A percentile compares a stretch with the other conserved stretches of the same genome.
These are phyloP conservation scores for Axea sp. DNA, from an alignment of 2,888 invertebrate species.

Conservation along the genomic window DNA sequence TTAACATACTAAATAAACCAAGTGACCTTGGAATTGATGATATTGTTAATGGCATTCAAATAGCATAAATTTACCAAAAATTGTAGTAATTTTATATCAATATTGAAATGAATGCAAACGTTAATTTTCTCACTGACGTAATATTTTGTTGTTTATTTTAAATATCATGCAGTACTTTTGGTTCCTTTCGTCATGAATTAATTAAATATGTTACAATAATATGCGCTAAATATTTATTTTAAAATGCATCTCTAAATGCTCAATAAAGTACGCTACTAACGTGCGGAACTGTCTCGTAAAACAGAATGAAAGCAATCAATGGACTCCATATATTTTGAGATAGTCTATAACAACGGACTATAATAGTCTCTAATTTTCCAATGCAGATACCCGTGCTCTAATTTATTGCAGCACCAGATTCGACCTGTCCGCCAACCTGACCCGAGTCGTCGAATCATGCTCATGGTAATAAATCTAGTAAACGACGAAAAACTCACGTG, in stretches of 20 bases:
- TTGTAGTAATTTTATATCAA: no score
- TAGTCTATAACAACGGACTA: slow-evolving; percentile 38
- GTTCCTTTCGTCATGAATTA: slow-evolving; percentile 29
- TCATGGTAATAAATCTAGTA: slow-evolving; percentile 76
- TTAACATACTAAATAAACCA: no score
- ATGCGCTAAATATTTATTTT: slow-evolving; percentile 24
- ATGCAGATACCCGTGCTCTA: slow-evolving; percentile 46
- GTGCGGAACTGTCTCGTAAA: slow-evolving; percentile 41
- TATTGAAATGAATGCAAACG: no score
- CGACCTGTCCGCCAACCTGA: slow-evolving; percentile 48
- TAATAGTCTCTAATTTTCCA: slow-evolving; percentile 56
- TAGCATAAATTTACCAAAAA: no score
- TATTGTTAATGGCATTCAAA: no score
- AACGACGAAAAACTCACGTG: slow-evolving; percentile 73
- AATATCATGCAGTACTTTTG: no score
- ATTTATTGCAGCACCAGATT: slow-evolving; percentile 51
- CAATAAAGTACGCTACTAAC: slow-evolving; percentile 43
- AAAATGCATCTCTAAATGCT: slow-evolving; percentile 9
- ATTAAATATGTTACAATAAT: slow-evolving; percentile 31
- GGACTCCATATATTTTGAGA: slow-evolving; percentile 47
- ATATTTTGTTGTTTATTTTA: no score
- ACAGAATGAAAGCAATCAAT: slow-evolving; percentile 53
- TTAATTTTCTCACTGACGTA: no score
- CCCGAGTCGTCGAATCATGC: slow-evolving; percentile 69
- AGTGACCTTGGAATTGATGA: no score